phyloP scores from a whole-genome alignment of 2,113 vertebrate genomes.

The Chinchilla lanigera region DNA sequence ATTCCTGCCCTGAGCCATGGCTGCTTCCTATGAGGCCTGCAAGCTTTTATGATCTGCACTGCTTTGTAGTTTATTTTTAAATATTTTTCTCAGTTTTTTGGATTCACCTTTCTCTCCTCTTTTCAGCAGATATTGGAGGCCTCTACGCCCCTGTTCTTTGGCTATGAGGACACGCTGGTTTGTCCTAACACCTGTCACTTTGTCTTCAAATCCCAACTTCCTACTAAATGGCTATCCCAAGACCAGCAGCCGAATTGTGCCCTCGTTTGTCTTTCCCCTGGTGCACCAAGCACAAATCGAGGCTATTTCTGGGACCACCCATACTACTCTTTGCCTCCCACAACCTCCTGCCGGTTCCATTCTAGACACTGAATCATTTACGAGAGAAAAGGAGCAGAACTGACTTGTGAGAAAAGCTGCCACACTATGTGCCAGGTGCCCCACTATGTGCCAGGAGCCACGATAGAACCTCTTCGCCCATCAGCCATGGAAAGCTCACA shows the following conservation, averaged over 20 bases:
- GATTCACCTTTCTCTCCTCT: neutral
- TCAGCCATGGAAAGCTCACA: neutral
- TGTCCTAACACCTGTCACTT: neutral
- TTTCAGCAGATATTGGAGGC: neutral
- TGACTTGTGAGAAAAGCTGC: neutral
- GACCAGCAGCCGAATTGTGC: neutral
- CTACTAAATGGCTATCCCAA: neutral
- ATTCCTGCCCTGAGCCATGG: neutral
- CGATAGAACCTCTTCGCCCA: fast-evolving
- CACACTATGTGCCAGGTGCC: neutral
- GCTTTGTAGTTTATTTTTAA: neutral
- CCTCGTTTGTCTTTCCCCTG: neutral
- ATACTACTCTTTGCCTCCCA: neutral
- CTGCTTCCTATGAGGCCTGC: conserved; percentile 60
- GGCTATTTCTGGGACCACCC: neutral
- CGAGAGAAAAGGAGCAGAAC: neutral
- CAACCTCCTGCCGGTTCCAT: neutral
- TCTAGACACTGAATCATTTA: neutral
- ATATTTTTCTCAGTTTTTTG: neutral
- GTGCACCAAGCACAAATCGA: neutral
- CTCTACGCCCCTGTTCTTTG: neutral
- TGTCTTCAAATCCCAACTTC: neutral
- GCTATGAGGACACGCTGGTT: neutral
- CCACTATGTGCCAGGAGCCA: neutral
- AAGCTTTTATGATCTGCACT: neutral